Base-by-base conservation (phyloP, 2,113 vertebrate species). In the Ochotona princeps region DNA sequence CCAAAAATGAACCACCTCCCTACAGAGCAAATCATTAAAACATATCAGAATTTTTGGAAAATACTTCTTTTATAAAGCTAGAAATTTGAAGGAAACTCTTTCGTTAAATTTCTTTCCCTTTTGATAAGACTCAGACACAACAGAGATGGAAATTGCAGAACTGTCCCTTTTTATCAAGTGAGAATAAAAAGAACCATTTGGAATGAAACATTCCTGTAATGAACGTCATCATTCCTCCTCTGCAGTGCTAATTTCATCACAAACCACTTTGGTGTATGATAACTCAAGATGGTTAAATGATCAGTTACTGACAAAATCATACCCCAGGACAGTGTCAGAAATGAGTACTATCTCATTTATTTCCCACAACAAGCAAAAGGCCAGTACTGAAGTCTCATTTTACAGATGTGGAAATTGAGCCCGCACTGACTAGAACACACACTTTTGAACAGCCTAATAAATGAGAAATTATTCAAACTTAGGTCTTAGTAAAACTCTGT, bases 21-120 rank as follows among this genome's bases (percentile, higher is more conserved):
- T 96, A 94, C 97, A 98, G 95, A 96, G 93, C 75, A 82, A 96
- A 96, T 97, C 97, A 94, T 97, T 95, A 97, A 98, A 97, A 97
- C 86, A 96, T 94, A 95, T 95, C 96, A 92, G 96, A 73, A 96
- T 95, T 96, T 96, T 96, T 74, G 85, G 87, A 97, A 96, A 95
- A 96, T 72, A 89, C 66, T 93, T 86, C 97, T 93, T 95, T 95
- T 44, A 63, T 66, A 72, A 5, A 65, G 51, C 51, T 51, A 86
- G 25, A 87, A 75, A 57, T 73, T 32, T 47, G 83, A 67, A 11
- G 85, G 82, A 83, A 88, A 94, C 73, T 23, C 70, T 93, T 92
- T 87, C 63, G 73, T 92, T 78, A 74, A 89, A 88, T 80, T 57
- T 87, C 26, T 49, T 75, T 92, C 35, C 35, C 44, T 67, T 89